Evolutionary conservation across 2,888 invertebrate genomes (phyloP).

Genomic region (Anorthoa munda): DNA sequence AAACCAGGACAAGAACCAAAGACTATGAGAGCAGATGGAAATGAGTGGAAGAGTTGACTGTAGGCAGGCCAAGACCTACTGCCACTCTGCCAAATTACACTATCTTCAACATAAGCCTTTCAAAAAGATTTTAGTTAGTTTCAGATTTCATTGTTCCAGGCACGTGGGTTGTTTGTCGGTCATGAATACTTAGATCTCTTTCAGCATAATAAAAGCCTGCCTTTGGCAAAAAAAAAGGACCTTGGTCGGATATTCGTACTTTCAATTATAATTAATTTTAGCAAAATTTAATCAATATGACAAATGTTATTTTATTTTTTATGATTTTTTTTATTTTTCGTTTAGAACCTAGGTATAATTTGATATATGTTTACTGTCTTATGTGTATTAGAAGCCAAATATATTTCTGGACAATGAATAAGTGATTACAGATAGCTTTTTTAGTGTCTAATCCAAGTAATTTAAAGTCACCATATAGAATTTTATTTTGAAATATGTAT

Average conservation of each 20-base stretch:
- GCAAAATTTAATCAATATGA: conserved; percentile 28
- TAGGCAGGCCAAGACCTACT: conserved; percentile 2
- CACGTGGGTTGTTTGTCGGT: neutral
- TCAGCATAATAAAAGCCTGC: conserved; percentile 2
- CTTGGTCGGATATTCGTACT: conserved; percentile 13
- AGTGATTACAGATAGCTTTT: neutral
- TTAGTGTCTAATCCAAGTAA: conserved; percentile 7
- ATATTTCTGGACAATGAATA: conserved; percentile 17
- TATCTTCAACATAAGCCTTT: neutral
- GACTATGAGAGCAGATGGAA: conserved; percentile 10
- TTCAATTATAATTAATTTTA: conserved; percentile 26
- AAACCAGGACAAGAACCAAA: conserved; percentile 1
- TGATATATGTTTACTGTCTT: conserved; percentile 1
- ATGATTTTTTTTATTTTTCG: conserved; percentile 16
- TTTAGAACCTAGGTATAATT: conserved; percentile 9
- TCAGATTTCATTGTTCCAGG: neutral
- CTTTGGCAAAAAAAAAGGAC: neutral
- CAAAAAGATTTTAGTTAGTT: neutral
- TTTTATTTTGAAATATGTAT: conserved; percentile 22
- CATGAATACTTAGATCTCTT: neutral
- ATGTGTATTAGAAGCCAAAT: conserved; percentile 39
- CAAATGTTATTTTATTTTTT: conserved; percentile 20
- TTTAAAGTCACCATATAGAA: conserved; percentile 18
- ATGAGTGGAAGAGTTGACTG: conserved; percentile 1
- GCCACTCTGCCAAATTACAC: neutral